Conservation (phyloP, 2,888 invertebrate species). For the Laothoe populi region DNA sequence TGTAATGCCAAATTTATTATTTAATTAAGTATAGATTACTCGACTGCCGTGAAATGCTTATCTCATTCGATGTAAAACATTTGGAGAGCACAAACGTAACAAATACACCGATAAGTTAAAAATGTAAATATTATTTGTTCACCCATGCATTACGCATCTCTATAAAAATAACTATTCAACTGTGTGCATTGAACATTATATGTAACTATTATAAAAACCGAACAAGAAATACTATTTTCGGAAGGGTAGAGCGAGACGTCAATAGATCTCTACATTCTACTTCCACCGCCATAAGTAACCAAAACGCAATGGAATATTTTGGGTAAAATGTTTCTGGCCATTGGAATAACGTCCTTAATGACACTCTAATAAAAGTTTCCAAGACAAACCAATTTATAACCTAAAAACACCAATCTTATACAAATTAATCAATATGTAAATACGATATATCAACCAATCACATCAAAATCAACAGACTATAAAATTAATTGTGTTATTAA, state of each 20-base stretch:
- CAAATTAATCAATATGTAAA: not conserved
- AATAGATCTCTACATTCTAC: not conserved
- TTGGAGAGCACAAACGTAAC: not conserved
- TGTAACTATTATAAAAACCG: not conserved
- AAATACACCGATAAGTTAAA: not conserved
- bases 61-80: not conserved
- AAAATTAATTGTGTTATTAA: slow-evolving; percentile 24
- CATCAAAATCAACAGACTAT: slow-evolving; percentile 8
- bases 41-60: too few relatives aligned
- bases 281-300: not conserved
- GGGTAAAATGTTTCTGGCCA: not conserved
- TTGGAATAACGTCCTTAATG: not conserved
- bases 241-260: not conserved
- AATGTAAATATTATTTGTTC: not conserved
- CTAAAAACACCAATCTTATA: not conserved
- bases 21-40: too few relatives aligned
- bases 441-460: not conserved
- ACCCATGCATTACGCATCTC: not conserved
- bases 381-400: not conserved
- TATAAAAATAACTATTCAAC: not conserved
- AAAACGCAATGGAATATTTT: not conserved
- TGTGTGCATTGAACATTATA: not conserved
- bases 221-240: not conserved
- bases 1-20: too few relatives aligned
- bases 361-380: not conserved